Evolutionary conservation across 2,113 vertebrate species (phyloP).

Genomic region (Canis aureus): DNA sequence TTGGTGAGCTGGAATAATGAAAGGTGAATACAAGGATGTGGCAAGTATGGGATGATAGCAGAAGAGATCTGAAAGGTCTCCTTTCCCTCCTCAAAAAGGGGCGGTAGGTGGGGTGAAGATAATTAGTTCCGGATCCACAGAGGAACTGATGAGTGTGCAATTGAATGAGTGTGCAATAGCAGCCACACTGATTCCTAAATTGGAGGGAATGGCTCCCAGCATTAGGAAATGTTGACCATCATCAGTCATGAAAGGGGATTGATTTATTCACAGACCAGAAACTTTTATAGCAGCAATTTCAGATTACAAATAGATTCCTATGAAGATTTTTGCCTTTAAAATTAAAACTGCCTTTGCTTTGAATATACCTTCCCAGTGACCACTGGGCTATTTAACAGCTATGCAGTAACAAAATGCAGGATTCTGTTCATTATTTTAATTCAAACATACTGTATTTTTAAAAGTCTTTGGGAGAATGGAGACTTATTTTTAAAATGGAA

Average conservation of each 20-base stretch:
- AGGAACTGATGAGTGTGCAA: conserved; percentile 93
- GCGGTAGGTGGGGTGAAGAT: conserved; percentile 91
- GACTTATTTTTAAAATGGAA: conserved; percentile 15
- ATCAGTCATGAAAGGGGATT: too few relatives aligned
- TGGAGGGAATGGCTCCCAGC: conserved; percentile 81
- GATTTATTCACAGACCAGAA: neutral
- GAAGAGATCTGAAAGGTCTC: neutral
- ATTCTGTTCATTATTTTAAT: conserved; percentile 59
- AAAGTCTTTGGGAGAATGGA: neutral
- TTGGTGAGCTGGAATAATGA: neutral
- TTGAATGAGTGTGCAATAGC: conserved; percentile 95
- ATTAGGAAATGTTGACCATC: too few relatives aligned
- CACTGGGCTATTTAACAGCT: neutral
- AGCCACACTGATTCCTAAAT: conserved; percentile 88
- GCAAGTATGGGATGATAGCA: neutral
- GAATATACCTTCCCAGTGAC: neutral
- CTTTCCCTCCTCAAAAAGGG: conserved; percentile 82
- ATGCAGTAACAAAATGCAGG: neutral
- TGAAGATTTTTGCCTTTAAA: conserved; percentile 49
- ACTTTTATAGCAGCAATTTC: neutral
- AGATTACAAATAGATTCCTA: neutral
- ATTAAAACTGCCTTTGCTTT: conserved; percentile 46
- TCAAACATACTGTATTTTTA: neutral
- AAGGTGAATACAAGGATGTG: neutral
- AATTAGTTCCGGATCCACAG: conserved; percentile 96